Evolutionary conservation across 2,797 vertebrate species (phyloP), one percentile per base, ranked within the genome.

Genomic region (Aplochiton taeniatus): DNA sequence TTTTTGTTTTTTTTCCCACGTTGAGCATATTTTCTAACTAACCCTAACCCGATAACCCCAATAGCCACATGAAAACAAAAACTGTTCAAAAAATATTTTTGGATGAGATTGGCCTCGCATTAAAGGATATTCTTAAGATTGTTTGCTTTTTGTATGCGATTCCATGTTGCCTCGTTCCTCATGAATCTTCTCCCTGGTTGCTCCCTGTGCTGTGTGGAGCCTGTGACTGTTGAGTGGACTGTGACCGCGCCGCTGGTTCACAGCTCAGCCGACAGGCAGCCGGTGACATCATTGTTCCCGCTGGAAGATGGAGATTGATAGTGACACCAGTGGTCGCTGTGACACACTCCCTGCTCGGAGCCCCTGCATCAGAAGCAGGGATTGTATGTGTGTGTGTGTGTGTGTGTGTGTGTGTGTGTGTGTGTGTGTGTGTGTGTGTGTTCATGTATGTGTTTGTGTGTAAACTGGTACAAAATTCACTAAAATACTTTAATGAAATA

Each of bases 251-350:
- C 74, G 9, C 76, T 53, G 70, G 61, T 85, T 72, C 84, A 84
- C 76, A 18, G 61, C 74, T 73, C 66, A 74, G 69, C 46, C 17
- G 58, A 81, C 74, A 78, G 71, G 78, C 79, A 76, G 83, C 83
- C 81, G 68, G 70, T 90, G 86, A 87, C 86, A 82, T 84, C 83
- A 89, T 84, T 41, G 65, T 68, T 75, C 61, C 60, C 17, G 12
- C 19, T 17, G n/a, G 8, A 11, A 13, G 45, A 13, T 50, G 54
- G 61, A 62, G 67, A 31, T 55, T 68, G 79, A 76, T 80, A 82
- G 68, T 87, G 89, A 89, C 83, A 86, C 87, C 72, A 74, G 71
- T 85, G 88, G 86, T 88, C 84, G 85, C 63, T 70, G 82, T 89
- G 87, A 89, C 86, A 87, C 79, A 77, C 68, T 55, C 72, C 78